These are phyloP conservation scores for Lepas anatifera DNA, from an alignment of 2,888 invertebrate species.

Conservation along the genomic window DNA sequence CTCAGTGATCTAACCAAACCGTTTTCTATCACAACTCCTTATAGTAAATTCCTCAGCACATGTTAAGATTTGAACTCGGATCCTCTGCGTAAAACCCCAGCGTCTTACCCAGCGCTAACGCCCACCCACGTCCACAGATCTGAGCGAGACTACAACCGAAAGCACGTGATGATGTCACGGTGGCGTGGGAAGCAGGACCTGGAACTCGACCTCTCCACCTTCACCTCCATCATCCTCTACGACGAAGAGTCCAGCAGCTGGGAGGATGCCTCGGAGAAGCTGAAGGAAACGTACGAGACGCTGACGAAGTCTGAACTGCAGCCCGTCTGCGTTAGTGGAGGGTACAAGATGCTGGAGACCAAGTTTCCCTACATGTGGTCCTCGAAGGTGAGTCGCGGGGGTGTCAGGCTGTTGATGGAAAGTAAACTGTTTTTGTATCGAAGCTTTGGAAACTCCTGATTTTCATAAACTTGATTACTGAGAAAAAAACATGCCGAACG, in stretches of 20 bases:
- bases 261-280: constrained; percentile 15
- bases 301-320: constrained; percentile 19
- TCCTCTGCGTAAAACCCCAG: too few relatives aligned
- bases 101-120: too few relatives aligned
- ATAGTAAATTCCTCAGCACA: too few relatives aligned
- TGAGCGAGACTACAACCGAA: constrained; percentile 21
- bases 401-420: too few relatives aligned
- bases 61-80: too few relatives aligned
- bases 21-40: too few relatives aligned
- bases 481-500: too few relatives aligned
- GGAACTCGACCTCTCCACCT: constrained; percentile 25
- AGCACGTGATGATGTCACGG: constrained; percentile 18
- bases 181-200: constrained; percentile 26
- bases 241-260: constrained; percentile 25
- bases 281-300: background rate
- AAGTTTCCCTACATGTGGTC: constrained; percentile 27
- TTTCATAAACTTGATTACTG: too few relatives aligned
- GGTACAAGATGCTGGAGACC: constrained; percentile 26
- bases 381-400: constrained; percentile 18
- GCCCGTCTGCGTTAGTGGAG: constrained; percentile 27
- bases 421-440: too few relatives aligned
- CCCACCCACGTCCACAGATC: constrained; percentile 24
- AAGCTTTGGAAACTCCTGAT: too few relatives aligned
- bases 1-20: too few relatives aligned
- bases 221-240: constrained; percentile 29